Percentiles rank a stretch among this genome's conserved stretches.
phyloP scores from a whole-genome alignment of 1,140 invertebrate genomes.

The Tetramorium alpestre region DNA sequence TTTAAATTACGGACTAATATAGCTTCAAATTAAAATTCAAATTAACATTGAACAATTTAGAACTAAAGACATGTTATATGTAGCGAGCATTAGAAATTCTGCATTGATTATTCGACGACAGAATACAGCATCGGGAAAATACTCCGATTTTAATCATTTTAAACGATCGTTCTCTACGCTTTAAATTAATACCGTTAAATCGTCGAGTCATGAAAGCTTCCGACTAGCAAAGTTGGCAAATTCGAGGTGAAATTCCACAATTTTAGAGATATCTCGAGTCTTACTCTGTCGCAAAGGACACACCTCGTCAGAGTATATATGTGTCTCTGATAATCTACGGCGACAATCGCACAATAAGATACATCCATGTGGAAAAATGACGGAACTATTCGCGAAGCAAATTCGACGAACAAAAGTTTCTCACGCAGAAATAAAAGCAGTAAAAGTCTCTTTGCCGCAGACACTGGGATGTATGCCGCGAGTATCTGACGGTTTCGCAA shows the following conservation, averaged over 20 bases:
- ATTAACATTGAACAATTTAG: slow-evolving; percentile 25
- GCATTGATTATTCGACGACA: slow-evolving; percentile 10
- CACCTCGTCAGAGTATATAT: neutral
- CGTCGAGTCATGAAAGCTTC: slow-evolving; percentile 5
- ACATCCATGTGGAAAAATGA: slow-evolving; percentile 40
- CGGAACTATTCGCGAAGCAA: slow-evolving; percentile 31
- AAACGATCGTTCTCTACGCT: slow-evolving; percentile 5
- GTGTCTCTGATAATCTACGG: slow-evolving; percentile 31
- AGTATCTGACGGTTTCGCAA: slow-evolving; percentile 20
- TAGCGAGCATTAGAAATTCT: neutral
- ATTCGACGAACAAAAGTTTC: slow-evolving; percentile 40
- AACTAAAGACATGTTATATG: neutral
- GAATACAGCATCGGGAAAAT: neutral
- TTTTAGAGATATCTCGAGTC: slow-evolving; percentile 15
- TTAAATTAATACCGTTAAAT: slow-evolving; percentile 47
- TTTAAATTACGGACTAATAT: neutral
- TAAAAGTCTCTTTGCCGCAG: slow-evolving; percentile 34
- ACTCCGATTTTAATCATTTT: slow-evolving; percentile 28
- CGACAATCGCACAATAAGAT: slow-evolving; percentile 44
- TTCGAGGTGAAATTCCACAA: slow-evolving; percentile 11
- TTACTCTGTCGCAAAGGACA: neutral
- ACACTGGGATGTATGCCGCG: neutral
- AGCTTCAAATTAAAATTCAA: slow-evolving; percentile 12
- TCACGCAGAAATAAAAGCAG: slow-evolving; percentile 33
- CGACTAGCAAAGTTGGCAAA: slow-evolving; percentile 10